phyloP scores from a whole-genome alignment of 1,140 invertebrate species.

The Belonocnema kinseyi region DNA sequence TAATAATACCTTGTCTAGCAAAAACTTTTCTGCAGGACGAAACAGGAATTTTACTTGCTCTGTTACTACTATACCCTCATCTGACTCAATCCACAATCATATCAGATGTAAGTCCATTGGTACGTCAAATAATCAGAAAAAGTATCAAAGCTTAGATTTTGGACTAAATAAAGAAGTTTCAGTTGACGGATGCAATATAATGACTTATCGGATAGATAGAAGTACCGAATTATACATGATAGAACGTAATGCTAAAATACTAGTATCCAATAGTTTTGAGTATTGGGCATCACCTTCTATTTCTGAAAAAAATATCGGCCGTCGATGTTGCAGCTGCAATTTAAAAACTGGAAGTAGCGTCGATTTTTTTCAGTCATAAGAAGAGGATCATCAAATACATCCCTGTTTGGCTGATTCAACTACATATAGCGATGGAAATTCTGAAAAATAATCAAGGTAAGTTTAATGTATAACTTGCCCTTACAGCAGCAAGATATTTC shows the following conservation, averaged over 20 bases:
- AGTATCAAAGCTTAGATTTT: background rate
- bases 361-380: background rate
- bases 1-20: slow-evolving; percentile 2
- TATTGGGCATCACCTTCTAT: background rate
- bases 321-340: background rate
- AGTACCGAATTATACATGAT: background rate
- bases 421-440: background rate
- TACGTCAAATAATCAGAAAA: background rate
- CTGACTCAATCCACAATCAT: slow-evolving; percentile 1
- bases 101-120: background rate
- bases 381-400: background rate
- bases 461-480: background rate
- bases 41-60: background rate
- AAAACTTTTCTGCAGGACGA: background rate
- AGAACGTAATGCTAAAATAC: background rate
- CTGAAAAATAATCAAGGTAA: slow-evolving; percentile 1
- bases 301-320: background rate
- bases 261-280: background rate
- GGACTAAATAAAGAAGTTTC: background rate
- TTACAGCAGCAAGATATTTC: too few species aligned
- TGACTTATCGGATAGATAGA: background rate
- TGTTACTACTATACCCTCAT: background rate
- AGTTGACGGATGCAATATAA: background rate
- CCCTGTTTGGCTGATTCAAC: background rate
- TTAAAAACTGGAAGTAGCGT: background rate